Percentiles rank a stretch among this genome's conserved stretches.
These are phyloP conservation scores for Embiotoca jacksoni DNA, from an alignment of 2,113 vertebrate genomes.

Conservation along the genomic window DNA sequence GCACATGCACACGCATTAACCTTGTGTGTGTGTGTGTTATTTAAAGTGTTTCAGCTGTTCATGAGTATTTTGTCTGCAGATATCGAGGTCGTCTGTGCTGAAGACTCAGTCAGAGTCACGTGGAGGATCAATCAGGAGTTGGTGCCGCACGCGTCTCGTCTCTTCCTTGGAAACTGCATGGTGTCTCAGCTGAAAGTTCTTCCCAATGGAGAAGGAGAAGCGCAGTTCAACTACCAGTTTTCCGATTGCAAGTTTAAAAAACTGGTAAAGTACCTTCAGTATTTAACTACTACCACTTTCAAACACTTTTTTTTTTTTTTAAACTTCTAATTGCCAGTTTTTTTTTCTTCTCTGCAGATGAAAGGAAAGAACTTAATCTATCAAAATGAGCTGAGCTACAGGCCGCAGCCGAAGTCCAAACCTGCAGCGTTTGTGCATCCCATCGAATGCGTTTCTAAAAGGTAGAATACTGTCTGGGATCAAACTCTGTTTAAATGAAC, in stretches of 20 bases:
- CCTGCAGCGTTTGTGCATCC: constrained; percentile 51
- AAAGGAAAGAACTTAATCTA: constrained; percentile 69
- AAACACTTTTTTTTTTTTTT: accelerated
- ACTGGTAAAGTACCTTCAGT: constrained; percentile 55
- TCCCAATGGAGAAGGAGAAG: constrained; percentile 54
- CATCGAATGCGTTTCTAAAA: constrained; percentile 71
- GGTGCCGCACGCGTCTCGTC: constrained; percentile 53
- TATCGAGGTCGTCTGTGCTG: constrained; percentile 64
- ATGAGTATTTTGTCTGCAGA: constrained; percentile 43
- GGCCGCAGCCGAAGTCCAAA: constrained; percentile 49
- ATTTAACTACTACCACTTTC: neutral
- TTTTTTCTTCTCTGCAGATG: constrained; percentile 50
- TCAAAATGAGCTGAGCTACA: constrained; percentile 72
- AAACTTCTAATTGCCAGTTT: neutral
- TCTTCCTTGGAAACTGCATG: constrained; percentile 82
- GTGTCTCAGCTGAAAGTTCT: constrained; percentile 35
- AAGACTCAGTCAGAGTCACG: constrained; percentile 39
- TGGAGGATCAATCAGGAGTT: constrained; percentile 66
- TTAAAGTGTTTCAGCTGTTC: no score
- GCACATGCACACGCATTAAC: no score
- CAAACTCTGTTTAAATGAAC: neutral
- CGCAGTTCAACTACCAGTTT: constrained; percentile 60
- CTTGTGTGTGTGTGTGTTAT: neutral
- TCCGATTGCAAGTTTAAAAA: constrained; percentile 72
- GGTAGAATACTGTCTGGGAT: constrained; percentile 36